Percentiles rank a stretch among this genome's conserved stretches.
Conservation (phyloP, 2,888 invertebrate genomes). For the Blomia tropicalis region DNA sequence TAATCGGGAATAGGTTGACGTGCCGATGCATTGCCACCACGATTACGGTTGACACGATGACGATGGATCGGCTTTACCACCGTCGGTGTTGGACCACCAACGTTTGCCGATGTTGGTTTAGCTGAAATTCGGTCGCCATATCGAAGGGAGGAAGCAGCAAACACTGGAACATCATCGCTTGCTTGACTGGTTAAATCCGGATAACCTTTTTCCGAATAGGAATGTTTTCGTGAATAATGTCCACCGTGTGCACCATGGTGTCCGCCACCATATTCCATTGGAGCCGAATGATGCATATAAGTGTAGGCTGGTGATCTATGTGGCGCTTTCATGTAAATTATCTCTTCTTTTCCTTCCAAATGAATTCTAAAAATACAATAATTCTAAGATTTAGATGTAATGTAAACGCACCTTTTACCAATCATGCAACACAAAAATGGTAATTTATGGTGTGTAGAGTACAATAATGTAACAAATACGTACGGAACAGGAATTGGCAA, state of each 20-base stretch:
- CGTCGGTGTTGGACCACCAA: not conserved
- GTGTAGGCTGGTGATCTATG: too few species aligned
- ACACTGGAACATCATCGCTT: not conserved
- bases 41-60: not conserved
- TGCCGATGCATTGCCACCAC: not conserved
- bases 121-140: conserved; percentile 13
- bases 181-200: not conserved
- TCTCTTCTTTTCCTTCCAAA: conserved; percentile 4
- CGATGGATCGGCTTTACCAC: conserved; percentile 4
- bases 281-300: not conserved
- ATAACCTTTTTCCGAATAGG: not conserved
- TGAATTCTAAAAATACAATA: not conserved
- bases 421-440: too few species aligned
- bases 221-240: not conserved
- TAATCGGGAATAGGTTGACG: not conserved
- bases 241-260: not conserved
- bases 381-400: too few species aligned
- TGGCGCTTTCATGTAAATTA: conserved; percentile 3
- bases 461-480: not conserved
- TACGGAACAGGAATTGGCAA: not conserved
- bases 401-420: too few species aligned
- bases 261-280: not conserved
- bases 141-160: not conserved
- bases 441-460: too few species aligned
- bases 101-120: not conserved